These are phyloP conservation scores for Sipha flava DNA, from an alignment of 1,140 invertebrate species.

Conservation along the genomic window DNA sequence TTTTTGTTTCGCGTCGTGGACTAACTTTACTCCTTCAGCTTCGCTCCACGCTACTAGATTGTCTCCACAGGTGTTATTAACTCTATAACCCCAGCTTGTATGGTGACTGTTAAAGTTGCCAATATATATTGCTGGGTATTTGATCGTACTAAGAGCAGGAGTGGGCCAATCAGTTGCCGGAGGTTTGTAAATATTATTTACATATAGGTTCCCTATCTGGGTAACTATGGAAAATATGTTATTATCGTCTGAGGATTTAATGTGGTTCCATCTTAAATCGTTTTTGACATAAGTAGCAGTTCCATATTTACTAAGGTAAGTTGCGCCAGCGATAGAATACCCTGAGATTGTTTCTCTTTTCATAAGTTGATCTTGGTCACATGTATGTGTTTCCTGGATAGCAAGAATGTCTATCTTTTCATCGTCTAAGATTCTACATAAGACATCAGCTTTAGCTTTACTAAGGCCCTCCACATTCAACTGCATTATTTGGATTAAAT, in stretches of 20 bases:
- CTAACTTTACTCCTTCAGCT: constrained; percentile 38
- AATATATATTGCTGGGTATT: constrained; percentile 15
- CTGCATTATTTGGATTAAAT: neutral
- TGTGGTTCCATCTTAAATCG: constrained; percentile 39
- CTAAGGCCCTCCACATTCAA: constrained; percentile 10
- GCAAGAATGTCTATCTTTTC: neutral
- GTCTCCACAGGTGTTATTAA: neutral
- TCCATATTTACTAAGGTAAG: neutral
- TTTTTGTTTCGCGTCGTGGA: constrained; percentile 28
- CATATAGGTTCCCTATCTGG: neutral
- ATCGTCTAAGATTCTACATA: neutral
- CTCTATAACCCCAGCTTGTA: constrained; percentile 16
- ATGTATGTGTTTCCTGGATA: neutral
- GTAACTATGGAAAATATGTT: neutral
- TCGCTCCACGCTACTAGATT: constrained; percentile 16
- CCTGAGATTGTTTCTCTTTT: neutral
- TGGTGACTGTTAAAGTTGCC: constrained; percentile 30
- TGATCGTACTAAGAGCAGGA: neutral
- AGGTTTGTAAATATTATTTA: constrained; percentile 34
- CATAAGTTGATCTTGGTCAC: neutral
- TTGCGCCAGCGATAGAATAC: neutral
- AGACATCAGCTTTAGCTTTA: neutral
- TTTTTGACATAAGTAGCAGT: constrained; percentile 8
- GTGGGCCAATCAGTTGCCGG: neutral
- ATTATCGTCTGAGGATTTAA: constrained; percentile 35